Conservation (phyloP, 2,113 vertebrate species). For the Tychaedon coryphoeus region DNA sequence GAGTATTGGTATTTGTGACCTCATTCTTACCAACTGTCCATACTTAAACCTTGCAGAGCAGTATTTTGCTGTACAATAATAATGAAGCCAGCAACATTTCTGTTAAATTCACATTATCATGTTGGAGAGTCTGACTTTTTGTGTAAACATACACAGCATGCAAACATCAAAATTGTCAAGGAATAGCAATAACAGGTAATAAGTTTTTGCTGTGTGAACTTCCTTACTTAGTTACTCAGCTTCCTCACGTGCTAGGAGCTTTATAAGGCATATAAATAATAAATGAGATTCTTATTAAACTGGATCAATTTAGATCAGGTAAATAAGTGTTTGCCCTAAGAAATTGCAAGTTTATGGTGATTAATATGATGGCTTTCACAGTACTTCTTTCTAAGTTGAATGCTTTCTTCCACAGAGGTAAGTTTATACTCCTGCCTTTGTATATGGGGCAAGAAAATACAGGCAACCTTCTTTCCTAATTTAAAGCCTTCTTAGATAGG, state of each 20-base stretch:
- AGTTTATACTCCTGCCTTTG: not conserved
- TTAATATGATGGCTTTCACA: not conserved
- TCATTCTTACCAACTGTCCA: not conserved
- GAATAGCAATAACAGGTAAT: not conserved
- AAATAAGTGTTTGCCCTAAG: not conserved
- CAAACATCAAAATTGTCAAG: not conserved
- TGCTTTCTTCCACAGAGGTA: not conserved
- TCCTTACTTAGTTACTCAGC: not conserved
- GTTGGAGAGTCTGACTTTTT: not conserved
- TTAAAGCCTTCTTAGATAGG: not conserved
- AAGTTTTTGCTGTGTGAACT: not conserved
- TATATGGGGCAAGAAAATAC: not conserved
- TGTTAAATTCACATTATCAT: not conserved
- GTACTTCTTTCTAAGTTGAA: not conserved
- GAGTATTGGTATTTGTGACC: not conserved
- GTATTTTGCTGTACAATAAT: not conserved
- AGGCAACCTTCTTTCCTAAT: not conserved
- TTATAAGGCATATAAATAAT: not conserved
- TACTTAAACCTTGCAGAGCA: not conserved
- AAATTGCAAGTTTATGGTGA: not conserved
- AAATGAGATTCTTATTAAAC: not conserved
- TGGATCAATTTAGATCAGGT: not conserved
- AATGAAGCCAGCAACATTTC: not conserved
- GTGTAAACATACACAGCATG: not conserved
- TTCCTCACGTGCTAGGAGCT: not conserved